phyloP scores from a whole-genome alignment of 2,797 vertebrate species.

The Trachops cirrhosus region DNA sequence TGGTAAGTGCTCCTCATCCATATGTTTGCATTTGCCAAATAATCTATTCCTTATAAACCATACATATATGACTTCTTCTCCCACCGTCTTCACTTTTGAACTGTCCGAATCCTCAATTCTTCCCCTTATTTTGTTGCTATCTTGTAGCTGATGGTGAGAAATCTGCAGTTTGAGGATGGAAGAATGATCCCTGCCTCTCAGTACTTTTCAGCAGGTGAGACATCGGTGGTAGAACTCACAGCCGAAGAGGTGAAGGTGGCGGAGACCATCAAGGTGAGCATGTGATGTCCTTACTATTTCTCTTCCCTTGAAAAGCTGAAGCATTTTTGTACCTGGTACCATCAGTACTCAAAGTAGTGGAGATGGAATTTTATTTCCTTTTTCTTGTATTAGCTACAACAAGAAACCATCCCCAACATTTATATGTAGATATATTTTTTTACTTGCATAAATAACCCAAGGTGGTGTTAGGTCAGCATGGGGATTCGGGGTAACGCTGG shows the following conservation, averaged over 20 bases:
- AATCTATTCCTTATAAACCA: not conserved
- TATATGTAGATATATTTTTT: not conserved
- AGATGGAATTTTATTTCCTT: not conserved
- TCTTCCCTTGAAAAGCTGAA: not conserved
- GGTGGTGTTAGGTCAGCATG: not conserved
- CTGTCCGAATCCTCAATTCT: not conserved
- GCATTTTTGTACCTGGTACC: not conserved
- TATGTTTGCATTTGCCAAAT: not conserved
- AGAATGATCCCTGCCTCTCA: slow-evolving; percentile 97
- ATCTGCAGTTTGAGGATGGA: slow-evolving; percentile 94
- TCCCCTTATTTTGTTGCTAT: not conserved
- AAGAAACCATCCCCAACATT: not conserved
- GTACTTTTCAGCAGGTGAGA: slow-evolving; percentile 91
- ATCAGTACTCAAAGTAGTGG: not conserved
- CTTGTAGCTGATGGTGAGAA: slow-evolving; percentile 91
- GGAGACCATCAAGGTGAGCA: slow-evolving; percentile 89
- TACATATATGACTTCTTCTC: fast-evolving
- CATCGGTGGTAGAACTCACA: slow-evolving; percentile 88
- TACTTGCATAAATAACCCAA: not conserved
- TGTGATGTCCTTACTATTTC: not conserved
- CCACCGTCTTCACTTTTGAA: not conserved
- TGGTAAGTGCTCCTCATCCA: not conserved
- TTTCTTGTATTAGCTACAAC: not conserved
- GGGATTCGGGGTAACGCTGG: not conserved
- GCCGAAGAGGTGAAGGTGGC: slow-evolving; percentile 91